Evolutionary conservation across 2,888 invertebrate genomes (phyloP).

Genomic region (Mesorhabditis sp.): DNA sequence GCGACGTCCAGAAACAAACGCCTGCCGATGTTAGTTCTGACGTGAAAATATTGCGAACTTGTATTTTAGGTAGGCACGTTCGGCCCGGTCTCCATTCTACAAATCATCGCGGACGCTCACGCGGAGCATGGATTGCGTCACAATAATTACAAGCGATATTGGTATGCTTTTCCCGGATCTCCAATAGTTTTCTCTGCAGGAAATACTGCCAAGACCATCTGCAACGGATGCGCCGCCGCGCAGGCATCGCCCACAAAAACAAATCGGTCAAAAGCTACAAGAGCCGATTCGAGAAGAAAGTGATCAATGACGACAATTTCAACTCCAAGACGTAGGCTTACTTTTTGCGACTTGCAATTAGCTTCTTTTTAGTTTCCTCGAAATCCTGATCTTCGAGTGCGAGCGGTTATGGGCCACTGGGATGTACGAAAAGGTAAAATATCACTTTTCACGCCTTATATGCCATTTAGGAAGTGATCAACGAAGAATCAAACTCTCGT

Average conservation of each 20-base stretch:
- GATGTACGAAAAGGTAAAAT: slow-evolving; percentile 74
- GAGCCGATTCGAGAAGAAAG: slow-evolving; percentile 78
- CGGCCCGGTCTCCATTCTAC: slow-evolving; percentile 66
- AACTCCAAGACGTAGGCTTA: slow-evolving; percentile 72
- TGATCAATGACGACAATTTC: slow-evolving; percentile 75
- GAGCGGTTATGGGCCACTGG: slow-evolving; percentile 93
- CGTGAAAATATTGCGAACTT: too few species aligned
- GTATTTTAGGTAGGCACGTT: slow-evolving; percentile 15
- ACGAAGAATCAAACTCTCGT: not conserved
- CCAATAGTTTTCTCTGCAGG: slow-evolving; percentile 52
- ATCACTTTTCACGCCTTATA: not conserved
- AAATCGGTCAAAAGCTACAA: slow-evolving; percentile 61
- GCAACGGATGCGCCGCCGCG: slow-evolving; percentile 81
- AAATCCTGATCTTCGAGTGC: slow-evolving; percentile 83
- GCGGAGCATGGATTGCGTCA: slow-evolving; percentile 96
- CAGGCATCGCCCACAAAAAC: slow-evolving; percentile 83
- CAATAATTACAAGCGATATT: slow-evolving; percentile 91
- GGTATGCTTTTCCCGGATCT: slow-evolving; percentile 60
- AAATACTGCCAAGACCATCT: slow-evolving; percentile 89
- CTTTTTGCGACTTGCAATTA: too few species aligned
- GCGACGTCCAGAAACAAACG: too few species aligned
- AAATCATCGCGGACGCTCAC: slow-evolving; percentile 88
- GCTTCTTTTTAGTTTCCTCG: slow-evolving; percentile 65
- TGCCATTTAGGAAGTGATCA: not conserved
- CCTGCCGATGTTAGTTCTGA: too few species aligned